A percentile compares a stretch with the other conserved stretches of the same genome.
phyloP scores from a whole-genome alignment of 1,140 invertebrate species.

The Zaprionus nigranus region DNA sequence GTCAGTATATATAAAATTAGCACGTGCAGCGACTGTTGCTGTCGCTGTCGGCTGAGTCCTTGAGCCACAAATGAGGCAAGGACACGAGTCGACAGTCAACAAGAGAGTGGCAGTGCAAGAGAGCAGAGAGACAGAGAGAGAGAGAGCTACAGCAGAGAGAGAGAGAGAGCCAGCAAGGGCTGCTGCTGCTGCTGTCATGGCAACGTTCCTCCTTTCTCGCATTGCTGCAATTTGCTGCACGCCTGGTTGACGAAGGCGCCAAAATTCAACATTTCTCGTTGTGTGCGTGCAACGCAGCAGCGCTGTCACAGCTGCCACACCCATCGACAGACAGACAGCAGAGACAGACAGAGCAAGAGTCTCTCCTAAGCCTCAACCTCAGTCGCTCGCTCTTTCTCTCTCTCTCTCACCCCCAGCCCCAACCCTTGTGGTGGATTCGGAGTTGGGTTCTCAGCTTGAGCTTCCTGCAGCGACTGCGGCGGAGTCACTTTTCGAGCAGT shows the following conservation, averaged over 20 bases:
- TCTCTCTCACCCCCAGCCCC: conserved; percentile 26
- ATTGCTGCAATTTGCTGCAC: conserved; percentile 41
- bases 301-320: conserved; percentile 20
- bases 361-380: neutral
- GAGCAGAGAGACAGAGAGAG: neutral
- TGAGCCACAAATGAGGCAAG: conserved; percentile 50
- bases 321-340: neutral
- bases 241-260: conserved; percentile 79
- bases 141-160: neutral
- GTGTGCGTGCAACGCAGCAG: conserved; percentile 65
- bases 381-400: conserved; percentile 21
- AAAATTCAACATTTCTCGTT: conserved; percentile 83
- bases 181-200: conserved; percentile 24
- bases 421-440: conserved; percentile 36
- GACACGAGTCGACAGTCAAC: conserved; percentile 20
- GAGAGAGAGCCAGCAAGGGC: neutral
- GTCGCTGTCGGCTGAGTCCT: conserved; percentile 43
- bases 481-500: conserved; percentile 45
- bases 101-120: neutral
- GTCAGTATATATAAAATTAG: conserved; percentile 53
- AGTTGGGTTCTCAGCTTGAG: conserved; percentile 30
- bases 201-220: conserved; percentile 5
- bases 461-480: neutral
- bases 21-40: conserved; percentile 25
- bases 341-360: neutral